Percentiles rank a stretch among this genome's conserved stretches.
phyloP scores from a whole-genome alignment of 2,113 vertebrate genomes.

The Leptobrachium ailaonicum region DNA sequence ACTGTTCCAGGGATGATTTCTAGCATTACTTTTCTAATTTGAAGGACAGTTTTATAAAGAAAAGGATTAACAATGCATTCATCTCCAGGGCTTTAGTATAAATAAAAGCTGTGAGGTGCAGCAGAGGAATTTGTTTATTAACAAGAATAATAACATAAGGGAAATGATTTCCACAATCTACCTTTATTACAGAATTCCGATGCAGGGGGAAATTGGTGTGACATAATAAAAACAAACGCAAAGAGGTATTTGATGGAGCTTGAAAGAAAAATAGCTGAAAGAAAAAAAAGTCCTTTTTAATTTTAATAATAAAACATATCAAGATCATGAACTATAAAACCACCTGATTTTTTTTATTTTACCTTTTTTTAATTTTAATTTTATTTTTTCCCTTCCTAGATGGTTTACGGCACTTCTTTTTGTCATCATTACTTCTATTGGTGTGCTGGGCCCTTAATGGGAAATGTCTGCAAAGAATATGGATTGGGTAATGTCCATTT shows the following conservation, averaged over 20 bases:
- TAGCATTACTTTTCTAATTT: conserved; percentile 2
- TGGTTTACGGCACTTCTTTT: no score
- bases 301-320: no score
- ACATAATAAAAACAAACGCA: no score
- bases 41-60: conserved; percentile 3
- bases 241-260: not conserved
- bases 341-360: no score
- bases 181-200: not conserved
- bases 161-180: not conserved
- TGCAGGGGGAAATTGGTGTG: not conserved
- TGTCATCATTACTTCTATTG: no score
- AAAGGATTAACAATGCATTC: conserved; percentile 3
- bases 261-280: not conserved
- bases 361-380: no score
- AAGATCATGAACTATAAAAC: no score
- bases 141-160: conserved; percentile 1
- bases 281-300: no score
- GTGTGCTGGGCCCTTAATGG: no score
- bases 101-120: not conserved
- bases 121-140: not conserved
- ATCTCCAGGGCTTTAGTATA: not conserved
- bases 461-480: no score
- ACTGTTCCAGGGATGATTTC: not conserved
- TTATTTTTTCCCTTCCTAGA: no score
- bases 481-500: no score